These are phyloP conservation scores for Ctenopoma kingsleyae DNA, from an alignment of 2,797 vertebrate genomes.

Conservation along the genomic window DNA sequence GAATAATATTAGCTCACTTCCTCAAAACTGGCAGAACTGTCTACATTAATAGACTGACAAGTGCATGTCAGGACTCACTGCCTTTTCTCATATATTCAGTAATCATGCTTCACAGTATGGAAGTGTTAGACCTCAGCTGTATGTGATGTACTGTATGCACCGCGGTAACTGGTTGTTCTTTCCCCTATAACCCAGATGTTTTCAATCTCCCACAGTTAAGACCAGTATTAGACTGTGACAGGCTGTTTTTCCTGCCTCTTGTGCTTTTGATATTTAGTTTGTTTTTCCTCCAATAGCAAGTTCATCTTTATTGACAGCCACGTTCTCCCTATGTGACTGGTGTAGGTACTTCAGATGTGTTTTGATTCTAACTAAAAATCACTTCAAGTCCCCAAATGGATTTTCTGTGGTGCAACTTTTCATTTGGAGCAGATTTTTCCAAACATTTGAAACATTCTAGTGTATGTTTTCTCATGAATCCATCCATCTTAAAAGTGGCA, in stretches of 20 bases:
- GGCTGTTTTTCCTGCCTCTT: background rate
- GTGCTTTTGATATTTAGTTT: slow-evolving; percentile 8
- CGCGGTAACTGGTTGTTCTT: slow-evolving; percentile 4
- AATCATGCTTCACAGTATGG: background rate
- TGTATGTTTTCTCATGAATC: background rate
- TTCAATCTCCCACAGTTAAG: slow-evolving; percentile 25
- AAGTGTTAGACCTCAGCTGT: background rate
- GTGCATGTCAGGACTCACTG: background rate
- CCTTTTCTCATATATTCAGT: background rate
- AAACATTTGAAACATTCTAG: slow-evolving; percentile 1
- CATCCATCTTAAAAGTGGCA: background rate
- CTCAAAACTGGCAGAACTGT: slow-evolving; percentile 14
- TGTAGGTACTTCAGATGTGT: background rate
- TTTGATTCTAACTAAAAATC: slow-evolving; percentile 13
- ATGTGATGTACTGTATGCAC: background rate
- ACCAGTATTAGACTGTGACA: background rate
- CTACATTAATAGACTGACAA: background rate
- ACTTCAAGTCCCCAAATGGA: background rate
- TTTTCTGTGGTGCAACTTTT: background rate
- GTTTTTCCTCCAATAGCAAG: slow-evolving; percentile 13
- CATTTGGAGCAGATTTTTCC: slow-evolving; percentile 6
- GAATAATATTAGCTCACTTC: background rate
- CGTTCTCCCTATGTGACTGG: background rate
- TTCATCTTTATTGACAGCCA: slow-evolving; percentile 23
- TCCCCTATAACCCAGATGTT: slow-evolving; percentile 16